These are phyloP conservation scores for Pantala flavescens DNA, from an alignment of 1,140 invertebrate species.

Conservation along the genomic window DNA sequence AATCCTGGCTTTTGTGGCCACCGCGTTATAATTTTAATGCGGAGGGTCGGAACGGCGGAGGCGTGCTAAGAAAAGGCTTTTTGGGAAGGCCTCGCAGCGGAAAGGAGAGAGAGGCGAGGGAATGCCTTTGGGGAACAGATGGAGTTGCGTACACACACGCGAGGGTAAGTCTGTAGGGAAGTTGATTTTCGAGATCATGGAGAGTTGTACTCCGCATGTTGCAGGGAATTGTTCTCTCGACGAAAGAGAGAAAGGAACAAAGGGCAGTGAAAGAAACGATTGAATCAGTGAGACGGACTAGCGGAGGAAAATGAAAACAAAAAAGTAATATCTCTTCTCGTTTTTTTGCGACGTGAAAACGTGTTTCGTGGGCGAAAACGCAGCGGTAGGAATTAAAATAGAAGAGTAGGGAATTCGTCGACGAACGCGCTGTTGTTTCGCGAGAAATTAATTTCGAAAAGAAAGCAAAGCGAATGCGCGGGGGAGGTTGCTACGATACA, in stretches of 20 bases:
- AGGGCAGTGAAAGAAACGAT: background rate
- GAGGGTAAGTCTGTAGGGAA: background rate
- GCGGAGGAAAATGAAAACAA: no score
- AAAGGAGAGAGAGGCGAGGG: background rate
- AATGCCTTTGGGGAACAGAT: slow-evolving; percentile 1
- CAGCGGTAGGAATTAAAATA: no score
- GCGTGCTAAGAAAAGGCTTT: background rate
- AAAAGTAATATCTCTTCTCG: no score
- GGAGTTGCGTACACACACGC: background rate
- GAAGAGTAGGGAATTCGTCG: no score
- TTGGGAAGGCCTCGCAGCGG: background rate
- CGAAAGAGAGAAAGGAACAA: background rate
- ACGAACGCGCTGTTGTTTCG: no score
- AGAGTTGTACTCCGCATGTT: background rate
- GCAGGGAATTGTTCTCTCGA: background rate
- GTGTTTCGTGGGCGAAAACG: no score
- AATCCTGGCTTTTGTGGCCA: background rate
- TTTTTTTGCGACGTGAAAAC: no score
- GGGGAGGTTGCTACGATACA: no score
- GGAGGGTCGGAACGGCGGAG: background rate
- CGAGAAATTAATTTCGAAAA: no score
- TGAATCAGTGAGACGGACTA: no score
- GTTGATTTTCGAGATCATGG: no score
- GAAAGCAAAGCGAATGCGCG: no score
- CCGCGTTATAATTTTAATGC: slow-evolving; percentile 6